Base-by-base conservation (phyloP, 2,888 invertebrate genomes). In the Drosophila kanekoi region DNA sequence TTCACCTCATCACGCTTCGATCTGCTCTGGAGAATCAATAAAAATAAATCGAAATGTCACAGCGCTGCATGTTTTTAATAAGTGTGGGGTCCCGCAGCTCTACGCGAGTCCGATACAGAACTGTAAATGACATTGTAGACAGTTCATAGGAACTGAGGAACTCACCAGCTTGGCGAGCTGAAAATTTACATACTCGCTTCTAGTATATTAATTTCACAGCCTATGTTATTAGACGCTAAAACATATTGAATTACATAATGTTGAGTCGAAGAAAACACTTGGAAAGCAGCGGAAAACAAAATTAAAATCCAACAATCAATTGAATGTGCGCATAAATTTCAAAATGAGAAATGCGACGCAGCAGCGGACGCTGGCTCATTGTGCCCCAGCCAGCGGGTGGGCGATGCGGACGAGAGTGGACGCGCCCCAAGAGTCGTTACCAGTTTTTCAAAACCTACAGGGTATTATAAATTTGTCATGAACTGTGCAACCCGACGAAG, bases 11-110 rank as follows among this genome's bases (percentile, higher is more conserved):
- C 63, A 49, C 35, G 13, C 20, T 44, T 28, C 28, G 28, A 28
- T 28, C 35, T 57, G 77, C 48, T 71, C 76, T 69, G 43, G 60
- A 65, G 76, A 87, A 81, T 86, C 85, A 86, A 86, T 89, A 86
- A 86, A 85, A 89, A 86, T 86, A 89, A 86, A 86, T 89, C 89
- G 90, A 89, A 89, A 87, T 86, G 85, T 90, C 90, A 87, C 86
- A 72, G 82, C 64, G 81, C 69, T 82, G 81, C 81, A 71, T 79
- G 77, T 79, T 72, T 71, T 62, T 87, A 79, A 79, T 73, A 71
- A 87, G 82, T 82, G 82, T 82, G 82, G 77, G 87, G 87, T 87
- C 83, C 89, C 83, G 83, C 81, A 83, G 83, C 66, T 86, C 48
- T 28, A 11, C 13, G 8, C 1, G 28, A 33, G 14, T 32, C 28